Evolutionary conservation across 2,113 vertebrate genomes (phyloP), one percentile per base, ranked within the genome.

Genomic region (Rana temporaria): DNA sequence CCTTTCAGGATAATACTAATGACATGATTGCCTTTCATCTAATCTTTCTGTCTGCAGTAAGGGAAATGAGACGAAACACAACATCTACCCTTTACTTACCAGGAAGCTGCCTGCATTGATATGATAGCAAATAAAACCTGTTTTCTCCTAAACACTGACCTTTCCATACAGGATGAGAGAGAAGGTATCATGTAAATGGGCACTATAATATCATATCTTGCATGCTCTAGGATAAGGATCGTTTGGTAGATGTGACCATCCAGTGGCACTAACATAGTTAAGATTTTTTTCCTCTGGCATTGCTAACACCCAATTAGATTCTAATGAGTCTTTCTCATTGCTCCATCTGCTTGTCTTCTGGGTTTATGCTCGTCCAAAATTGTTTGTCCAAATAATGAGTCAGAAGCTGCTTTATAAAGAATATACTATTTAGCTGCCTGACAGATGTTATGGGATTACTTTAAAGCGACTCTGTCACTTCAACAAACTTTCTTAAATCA

Each of bases 301-400:
- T n/a, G 48, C 59, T 73, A 64, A 60, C 59, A 17, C 24, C 59
- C 59, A 81, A 65, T 65, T 73, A 73, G 24, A 22, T 63, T 81
- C 67, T 72, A 72, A 81, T 81, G 79, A 73, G 79, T 72, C 59
- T 65, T 67, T 63, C 60, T 56, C 59, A 65, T 22, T 65, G 79
- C 69, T 64, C 59, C 69, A 73, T 81, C 68, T 81, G 79, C 79
- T 73, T 56, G 65, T 81, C 59, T 81, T 22, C 42, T 53, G 66
- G 56, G 66, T 22, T 56, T 72, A 26, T 30, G 59, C 48, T 55
- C 26, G 24, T 52, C 59, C 59, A 80, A 69, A 55, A 71, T 34
- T 73, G 57, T 73, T 72, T 73, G 69, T 53, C 24, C 34, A 81
- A 81, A 81, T 81, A 81, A 81, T 64, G 68, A 62, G 66, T 70